Percentiles rank a stretch among this genome's conserved stretches.
These are phyloP conservation scores for Chaetorhynchus papuensis DNA, from an alignment of 2,113 vertebrate species.

Conservation along the genomic window DNA sequence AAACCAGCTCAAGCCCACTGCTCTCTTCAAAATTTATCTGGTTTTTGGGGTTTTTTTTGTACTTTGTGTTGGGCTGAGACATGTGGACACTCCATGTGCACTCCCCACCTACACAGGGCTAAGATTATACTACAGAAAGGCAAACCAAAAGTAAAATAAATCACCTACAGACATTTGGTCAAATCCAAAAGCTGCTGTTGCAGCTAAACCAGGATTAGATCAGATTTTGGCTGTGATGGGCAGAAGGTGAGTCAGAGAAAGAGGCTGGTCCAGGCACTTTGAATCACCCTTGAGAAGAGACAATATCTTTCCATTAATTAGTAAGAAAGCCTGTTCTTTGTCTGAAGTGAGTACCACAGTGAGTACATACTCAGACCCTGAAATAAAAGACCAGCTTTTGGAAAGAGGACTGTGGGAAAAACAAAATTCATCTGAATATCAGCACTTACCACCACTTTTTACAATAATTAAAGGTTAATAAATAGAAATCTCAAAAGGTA, in stretches of 20 bases:
- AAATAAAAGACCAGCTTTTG: background rate
- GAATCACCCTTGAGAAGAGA: background rate
- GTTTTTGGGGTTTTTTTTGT: background rate
- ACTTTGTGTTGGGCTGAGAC: background rate
- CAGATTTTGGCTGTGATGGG: background rate
- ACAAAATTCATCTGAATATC: background rate
- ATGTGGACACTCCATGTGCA: rapidly evolving
- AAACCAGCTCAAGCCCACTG: background rate
- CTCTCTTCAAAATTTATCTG: background rate
- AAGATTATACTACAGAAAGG: background rate
- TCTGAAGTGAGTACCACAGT: background rate
- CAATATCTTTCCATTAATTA: background rate
- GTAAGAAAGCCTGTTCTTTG: background rate
- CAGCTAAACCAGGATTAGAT: background rate
- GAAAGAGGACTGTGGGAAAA: background rate
- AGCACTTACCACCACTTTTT: background rate
- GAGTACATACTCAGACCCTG: background rate
- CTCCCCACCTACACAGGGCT: background rate
- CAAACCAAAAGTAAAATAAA: background rate
- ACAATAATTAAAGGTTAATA: background rate
- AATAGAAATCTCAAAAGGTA: background rate
- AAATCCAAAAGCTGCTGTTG: background rate
- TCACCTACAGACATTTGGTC: background rate
- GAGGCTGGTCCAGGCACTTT: background rate
- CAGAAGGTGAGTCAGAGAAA: background rate